Base-by-base conservation (phyloP, 2,888 invertebrate species). In the Metacarcinus magister region DNA sequence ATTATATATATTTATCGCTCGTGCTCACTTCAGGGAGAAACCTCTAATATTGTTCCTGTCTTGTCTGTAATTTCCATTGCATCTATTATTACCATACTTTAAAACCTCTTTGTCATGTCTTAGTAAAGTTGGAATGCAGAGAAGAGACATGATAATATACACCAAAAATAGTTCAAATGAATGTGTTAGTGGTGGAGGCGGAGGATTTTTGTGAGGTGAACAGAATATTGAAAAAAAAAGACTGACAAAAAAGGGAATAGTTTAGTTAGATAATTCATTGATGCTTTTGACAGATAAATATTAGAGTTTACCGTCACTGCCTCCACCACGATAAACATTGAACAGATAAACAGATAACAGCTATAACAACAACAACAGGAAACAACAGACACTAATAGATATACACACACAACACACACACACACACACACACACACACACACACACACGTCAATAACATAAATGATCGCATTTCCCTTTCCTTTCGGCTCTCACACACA, bases 41-140 rank as follows among this genome's bases (percentile, higher is more conserved):
- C 28, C 32, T 67, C 67, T 82, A 82, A 82, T 82, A 82, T 82
- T 32, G 28, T 7, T 82, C 82, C 32, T 82, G 82, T 32, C 82
- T 32, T 82, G 82, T 82, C 82, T 82, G 82, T 82, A 82, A 82
- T 82, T 82, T 82, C 32, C 32, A n/a, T 67, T 19, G 67, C 67
- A 82, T 82, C 32, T 82, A 28, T 82, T 82, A 28, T 82, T 82
- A 82, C 82, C 82, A 32, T 13, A 82, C 82, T 82, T 82, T 82
- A 32, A 32, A 82, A 13, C 82, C 32, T 32, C 82, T 82, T 82
- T 28, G 82, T 32, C 82, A 28, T 82, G 32, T 13, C 82, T 32
- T 32, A 5, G 7, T 82, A 32, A 82, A 82, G 82, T 32, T 82
- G 82, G 10, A 32, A 32, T 32, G 32, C 5, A 82, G 54, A 5